These are phyloP conservation scores for Leptocoma aspasia DNA, from an alignment of 2,113 vertebrate genomes.

Conservation along the genomic window DNA sequence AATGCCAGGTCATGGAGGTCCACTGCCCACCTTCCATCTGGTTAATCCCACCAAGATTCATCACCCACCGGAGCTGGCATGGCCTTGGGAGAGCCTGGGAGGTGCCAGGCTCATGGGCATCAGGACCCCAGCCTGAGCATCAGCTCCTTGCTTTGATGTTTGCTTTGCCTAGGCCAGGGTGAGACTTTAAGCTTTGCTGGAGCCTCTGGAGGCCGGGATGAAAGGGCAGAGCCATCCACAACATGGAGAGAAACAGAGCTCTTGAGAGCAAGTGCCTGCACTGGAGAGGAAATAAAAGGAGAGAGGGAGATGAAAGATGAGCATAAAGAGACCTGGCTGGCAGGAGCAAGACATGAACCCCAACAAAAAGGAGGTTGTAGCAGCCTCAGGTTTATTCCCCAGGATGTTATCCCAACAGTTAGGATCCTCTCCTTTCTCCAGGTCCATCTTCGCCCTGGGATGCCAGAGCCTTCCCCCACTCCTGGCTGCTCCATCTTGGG, in stretches of 20 bases:
- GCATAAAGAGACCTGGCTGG: neutral
- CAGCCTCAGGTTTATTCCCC: neutral
- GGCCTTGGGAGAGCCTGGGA: neutral
- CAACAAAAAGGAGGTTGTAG: neutral
- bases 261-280: neutral
- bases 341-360: neutral
- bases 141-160: neutral
- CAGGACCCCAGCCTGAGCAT: neutral
- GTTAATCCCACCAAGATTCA: neutral
- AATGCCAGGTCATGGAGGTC: neutral
- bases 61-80: rapidly evolving
- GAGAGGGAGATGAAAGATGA: neutral
- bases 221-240: neutral
- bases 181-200: neutral
- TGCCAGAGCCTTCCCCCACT: neutral
- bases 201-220: neutral
- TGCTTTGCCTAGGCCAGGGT: neutral
- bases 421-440: neutral
- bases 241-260: neutral
- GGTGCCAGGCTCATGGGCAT: neutral
- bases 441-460: rapidly evolving
- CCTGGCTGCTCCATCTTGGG: neutral
- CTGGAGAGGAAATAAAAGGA: neutral
- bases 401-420: neutral
- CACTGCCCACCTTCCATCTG: neutral